Evolutionary conservation across 2,797 vertebrate genomes (phyloP).

Genomic region (Rhynchotus rufescens): DNA sequence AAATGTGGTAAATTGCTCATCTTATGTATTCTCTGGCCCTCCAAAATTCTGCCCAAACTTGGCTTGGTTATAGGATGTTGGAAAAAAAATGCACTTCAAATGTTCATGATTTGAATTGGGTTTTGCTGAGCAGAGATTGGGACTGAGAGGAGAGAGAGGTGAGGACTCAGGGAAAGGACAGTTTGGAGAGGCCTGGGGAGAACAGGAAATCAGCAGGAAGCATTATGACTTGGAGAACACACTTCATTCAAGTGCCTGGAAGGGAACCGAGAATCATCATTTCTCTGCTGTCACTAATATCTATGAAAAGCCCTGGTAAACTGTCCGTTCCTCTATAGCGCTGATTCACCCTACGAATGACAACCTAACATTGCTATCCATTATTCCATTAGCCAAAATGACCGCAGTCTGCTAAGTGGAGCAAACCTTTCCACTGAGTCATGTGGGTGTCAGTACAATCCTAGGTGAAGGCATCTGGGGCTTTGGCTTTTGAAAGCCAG

Average conservation of each 20-base stretch:
- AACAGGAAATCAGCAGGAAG: not conserved
- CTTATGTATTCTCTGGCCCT: not conserved
- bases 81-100: not conserved
- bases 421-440: not conserved
- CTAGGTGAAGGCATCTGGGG: not conserved
- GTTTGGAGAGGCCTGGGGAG: not conserved
- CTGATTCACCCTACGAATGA: not conserved
- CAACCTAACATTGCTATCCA: constrained; percentile 20
- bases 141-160: not conserved
- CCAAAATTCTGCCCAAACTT: not conserved
- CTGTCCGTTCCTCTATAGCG: not conserved
- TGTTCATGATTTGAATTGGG: not conserved
- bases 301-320: not conserved
- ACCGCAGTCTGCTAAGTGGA: not conserved
- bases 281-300: constrained; percentile 35
- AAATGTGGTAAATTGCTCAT: not conserved
- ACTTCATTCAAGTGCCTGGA: not conserved
- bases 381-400: constrained; percentile 64
- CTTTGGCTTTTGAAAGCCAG: not conserved
- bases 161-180: not conserved
- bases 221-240: not conserved
- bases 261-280: constrained; percentile 22
- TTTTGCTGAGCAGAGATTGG: not conserved
- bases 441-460: not conserved
- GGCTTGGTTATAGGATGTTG: not conserved